A percentile compares a stretch with the other conserved stretches of the same genome.
Conservation (phyloP, 2,797 vertebrate genomes). For the Capromys pilorides region DNA sequence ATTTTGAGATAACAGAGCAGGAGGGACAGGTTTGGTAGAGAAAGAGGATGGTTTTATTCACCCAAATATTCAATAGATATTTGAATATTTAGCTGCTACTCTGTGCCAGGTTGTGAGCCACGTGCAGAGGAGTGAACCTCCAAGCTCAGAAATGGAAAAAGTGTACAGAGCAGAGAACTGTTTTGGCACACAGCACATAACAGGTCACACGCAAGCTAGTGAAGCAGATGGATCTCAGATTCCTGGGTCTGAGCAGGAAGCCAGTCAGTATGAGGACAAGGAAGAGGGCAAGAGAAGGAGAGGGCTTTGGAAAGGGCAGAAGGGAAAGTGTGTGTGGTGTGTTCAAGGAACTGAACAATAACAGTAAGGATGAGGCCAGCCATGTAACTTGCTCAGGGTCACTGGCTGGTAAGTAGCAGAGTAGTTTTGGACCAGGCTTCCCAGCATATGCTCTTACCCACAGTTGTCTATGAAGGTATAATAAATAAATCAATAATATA, state of each 20-base stretch:
- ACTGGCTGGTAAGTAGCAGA: neutral
- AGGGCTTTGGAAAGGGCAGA: neutral
- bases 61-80: neutral
- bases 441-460: neutral
- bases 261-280: neutral
- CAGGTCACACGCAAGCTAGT: neutral
- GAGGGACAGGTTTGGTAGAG: constrained; percentile 25
- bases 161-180: too few relatives aligned
- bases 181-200: accelerated
- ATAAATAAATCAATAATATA: neutral
- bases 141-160: neutral
- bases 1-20: neutral
- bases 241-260: neutral
- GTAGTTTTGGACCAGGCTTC: neutral
- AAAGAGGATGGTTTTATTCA: neutral
- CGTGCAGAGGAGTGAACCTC: neutral
- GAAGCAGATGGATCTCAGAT: neutral
- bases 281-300: neutral
- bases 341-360: neutral
- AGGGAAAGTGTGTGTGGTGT: too few relatives aligned
- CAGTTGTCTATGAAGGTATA: neutral
- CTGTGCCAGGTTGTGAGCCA: neutral
- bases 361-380: neutral
- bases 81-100: neutral
- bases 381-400: neutral